A percentile compares a stretch with the other conserved stretches of the same genome.
phyloP scores from a whole-genome alignment of 1,140 invertebrate species.

The Pectinophora gossypiella region DNA sequence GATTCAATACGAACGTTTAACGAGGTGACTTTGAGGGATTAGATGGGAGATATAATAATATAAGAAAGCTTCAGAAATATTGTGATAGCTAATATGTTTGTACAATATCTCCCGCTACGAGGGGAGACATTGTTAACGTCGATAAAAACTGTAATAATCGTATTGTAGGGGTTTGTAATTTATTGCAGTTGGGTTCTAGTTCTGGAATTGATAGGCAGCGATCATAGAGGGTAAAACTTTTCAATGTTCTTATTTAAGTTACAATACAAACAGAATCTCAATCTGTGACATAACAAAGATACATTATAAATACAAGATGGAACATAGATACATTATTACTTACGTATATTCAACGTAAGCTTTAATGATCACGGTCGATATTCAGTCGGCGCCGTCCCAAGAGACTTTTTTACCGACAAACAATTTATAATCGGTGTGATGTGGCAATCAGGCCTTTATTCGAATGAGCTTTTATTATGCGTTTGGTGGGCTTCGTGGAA shows the following conservation, averaged over 20 bases:
- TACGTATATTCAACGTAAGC: conserved; percentile 14
- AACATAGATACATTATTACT: no score
- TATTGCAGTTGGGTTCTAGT: not conserved
- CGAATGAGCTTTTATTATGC: conserved; percentile 16
- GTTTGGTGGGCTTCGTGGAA: conserved; percentile 15
- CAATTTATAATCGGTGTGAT: conserved; percentile 16
- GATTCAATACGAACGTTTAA: conserved; percentile 37
- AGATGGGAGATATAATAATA: conserved; percentile 24
- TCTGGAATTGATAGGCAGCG: not conserved
- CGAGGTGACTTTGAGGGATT: conserved; percentile 39
- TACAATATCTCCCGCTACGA: not conserved
- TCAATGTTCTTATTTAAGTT: no score
- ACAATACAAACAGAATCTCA: no score
- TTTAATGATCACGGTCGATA: conserved; percentile 22
- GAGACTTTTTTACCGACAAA: conserved; percentile 17
- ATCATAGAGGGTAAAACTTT: no score
- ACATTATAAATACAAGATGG: no score
- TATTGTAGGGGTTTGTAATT: not conserved
- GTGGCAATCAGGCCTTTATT: conserved; percentile 15
- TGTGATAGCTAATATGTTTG: not conserved
- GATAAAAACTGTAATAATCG: not conserved
- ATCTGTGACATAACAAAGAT: no score
- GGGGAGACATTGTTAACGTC: conserved; percentile 1
- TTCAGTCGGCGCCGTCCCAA: conserved; percentile 15
- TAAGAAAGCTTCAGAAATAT: no score